Conservation (phyloP, 2,888 invertebrate genomes). For the Nematopogon swammerdamellus region DNA sequence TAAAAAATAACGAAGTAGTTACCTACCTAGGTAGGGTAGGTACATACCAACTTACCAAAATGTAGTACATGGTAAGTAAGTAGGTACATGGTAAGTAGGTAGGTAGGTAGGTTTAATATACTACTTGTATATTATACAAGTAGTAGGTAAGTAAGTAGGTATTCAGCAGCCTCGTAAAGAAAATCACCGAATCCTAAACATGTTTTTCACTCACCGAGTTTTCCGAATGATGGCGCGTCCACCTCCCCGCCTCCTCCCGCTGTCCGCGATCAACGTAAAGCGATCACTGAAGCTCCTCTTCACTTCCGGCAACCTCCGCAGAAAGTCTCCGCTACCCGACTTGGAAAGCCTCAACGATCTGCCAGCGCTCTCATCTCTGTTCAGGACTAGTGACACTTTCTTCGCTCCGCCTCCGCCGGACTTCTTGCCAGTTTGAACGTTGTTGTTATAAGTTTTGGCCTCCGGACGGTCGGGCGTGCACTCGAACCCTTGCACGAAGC, state of each 20-base stretch:
- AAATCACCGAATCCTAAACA: conserved; percentile 11
- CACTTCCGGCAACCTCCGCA: conserved; percentile 29
- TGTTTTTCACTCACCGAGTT: conserved; percentile 47
- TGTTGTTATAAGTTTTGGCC: no score
- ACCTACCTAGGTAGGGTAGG: no score
- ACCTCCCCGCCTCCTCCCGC: conserved; percentile 28
- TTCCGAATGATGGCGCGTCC: conserved; percentile 43
- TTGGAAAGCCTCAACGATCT: conserved; percentile 27
- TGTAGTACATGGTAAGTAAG: no score
- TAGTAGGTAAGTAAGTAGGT: conserved; percentile 4
- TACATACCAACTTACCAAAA: not conserved
- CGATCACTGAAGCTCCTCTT: conserved; percentile 49
- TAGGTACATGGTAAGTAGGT: no score
- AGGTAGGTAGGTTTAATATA: no score
- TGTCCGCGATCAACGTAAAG: conserved; percentile 38
- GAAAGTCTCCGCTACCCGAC: conserved; percentile 25
- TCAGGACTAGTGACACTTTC: conserved; percentile 19
- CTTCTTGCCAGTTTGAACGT: conserved; percentile 15
- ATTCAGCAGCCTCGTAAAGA: conserved; percentile 8
- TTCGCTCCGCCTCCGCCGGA: conserved; percentile 21
- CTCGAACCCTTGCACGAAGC: conserved; percentile 66
- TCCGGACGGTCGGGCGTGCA: conserved; percentile 30
- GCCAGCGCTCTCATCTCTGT: conserved; percentile 17
- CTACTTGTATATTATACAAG: no score
- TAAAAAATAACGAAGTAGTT: no score